Percentiles rank a stretch among this genome's conserved stretches.
phyloP scores from a whole-genome alignment of 2,113 vertebrate genomes.

The Reinhardtius hippoglossoides region DNA sequence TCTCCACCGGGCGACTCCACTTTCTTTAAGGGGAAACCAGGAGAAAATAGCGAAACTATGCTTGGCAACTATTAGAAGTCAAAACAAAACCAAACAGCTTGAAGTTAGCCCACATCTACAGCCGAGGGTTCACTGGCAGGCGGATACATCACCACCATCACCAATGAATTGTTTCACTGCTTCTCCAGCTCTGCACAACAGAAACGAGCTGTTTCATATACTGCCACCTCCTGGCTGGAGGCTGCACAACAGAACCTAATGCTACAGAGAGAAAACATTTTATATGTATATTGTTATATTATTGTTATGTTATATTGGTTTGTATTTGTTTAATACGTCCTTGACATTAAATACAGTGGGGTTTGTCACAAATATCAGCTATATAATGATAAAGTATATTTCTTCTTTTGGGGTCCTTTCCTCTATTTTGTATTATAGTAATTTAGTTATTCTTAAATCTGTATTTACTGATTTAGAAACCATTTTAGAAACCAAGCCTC shows the following conservation, averaged over 20 bases:
- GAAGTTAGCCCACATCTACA: background rate
- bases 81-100: too few relatives aligned
- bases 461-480: too few relatives aligned
- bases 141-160: background rate
- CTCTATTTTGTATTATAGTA: too few relatives aligned
- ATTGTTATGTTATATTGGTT: too few relatives aligned
- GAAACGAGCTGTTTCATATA: too few relatives aligned
- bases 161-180: background rate
- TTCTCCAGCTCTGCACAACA: background rate
- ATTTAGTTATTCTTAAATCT: too few relatives aligned
- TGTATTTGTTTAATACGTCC: too few relatives aligned
- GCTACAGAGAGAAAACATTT: background rate
- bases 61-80: too few relatives aligned
- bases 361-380: background rate
- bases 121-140: background rate
- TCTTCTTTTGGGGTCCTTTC: too few relatives aligned
- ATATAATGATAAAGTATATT: background rate
- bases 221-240: slow-evolving; percentile 51
- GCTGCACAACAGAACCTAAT: background rate
- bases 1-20: background rate
- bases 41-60: background rate
- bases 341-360: too few relatives aligned
- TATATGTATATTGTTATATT: too few relatives aligned
- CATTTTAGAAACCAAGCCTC: too few relatives aligned
- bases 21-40: background rate